A percentile compares a stretch with the other conserved stretches of the same genome.
phyloP scores from a whole-genome alignment of 2,888 invertebrate species.

The Beris chalybata region DNA sequence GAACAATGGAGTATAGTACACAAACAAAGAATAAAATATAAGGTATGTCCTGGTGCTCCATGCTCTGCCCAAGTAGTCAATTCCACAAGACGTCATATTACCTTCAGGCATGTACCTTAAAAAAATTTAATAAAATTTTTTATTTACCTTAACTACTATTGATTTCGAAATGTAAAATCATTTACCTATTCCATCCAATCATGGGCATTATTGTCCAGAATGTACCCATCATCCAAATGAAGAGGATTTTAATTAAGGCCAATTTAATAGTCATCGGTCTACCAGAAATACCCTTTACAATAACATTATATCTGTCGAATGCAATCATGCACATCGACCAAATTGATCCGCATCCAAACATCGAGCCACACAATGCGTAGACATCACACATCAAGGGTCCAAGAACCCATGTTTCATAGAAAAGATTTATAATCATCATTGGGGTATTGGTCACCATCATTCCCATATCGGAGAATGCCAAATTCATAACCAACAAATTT shows the following conservation, averaged over 20 bases:
- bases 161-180: slow-evolving; percentile 46
- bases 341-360: slow-evolving; percentile 88
- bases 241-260: slow-evolving; percentile 74
- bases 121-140: slow-evolving; percentile 18
- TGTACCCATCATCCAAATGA: slow-evolving; percentile 76
- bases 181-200: slow-evolving; percentile 86
- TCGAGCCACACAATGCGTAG: slow-evolving; percentile 65
- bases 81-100: slow-evolving; percentile 91
- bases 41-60: slow-evolving; percentile 80
- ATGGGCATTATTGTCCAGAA: slow-evolving; percentile 82
- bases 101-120: slow-evolving; percentile 92
- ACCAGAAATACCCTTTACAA: slow-evolving; percentile 86
- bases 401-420: slow-evolving; percentile 64
- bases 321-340: slow-evolving; percentile 94
- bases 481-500: slow-evolving; percentile 64
- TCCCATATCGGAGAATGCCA: slow-evolving; percentile 65
- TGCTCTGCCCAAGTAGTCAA: slow-evolving; percentile 78
- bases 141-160: background rate
- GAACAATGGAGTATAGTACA: slow-evolving; percentile 75
- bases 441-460: slow-evolving; percentile 63
- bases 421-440: slow-evolving; percentile 64
- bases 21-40: slow-evolving; percentile 74
- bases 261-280: slow-evolving; percentile 81
- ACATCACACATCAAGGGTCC: slow-evolving; percentile 63
- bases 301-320: slow-evolving; percentile 90